Evolutionary conservation across 2,113 vertebrate genomes (phyloP).

Genomic region (Callorhinus ursinus): DNA sequence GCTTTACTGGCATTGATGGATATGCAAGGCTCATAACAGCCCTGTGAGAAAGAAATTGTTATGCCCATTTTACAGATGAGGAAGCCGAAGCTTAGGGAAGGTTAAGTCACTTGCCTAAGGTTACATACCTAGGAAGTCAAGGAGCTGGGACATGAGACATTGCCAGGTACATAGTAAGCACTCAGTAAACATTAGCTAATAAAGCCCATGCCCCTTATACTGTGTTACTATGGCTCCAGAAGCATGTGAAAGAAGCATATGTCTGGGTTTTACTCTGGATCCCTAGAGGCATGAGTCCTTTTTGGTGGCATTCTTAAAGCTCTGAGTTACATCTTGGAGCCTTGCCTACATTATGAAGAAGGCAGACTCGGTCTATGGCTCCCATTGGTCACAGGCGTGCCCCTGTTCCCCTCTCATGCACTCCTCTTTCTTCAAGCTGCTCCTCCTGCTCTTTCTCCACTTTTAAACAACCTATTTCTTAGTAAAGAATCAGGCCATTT

Average conservation of each 20-base stretch:
- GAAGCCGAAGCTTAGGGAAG: neutral
- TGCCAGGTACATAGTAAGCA: neutral
- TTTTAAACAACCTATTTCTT: slow-evolving; percentile 7
- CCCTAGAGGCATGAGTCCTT: neutral
- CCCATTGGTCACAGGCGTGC: neutral
- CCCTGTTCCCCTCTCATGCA: neutral
- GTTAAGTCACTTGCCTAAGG: neutral
- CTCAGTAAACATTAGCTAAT: neutral
- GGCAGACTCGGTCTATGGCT: neutral
- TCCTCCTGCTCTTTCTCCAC: neutral
- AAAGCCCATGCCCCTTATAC: neutral
- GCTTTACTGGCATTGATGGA: neutral
- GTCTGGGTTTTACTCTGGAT: neutral
- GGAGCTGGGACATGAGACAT: neutral
- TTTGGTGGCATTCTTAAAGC: neutral
- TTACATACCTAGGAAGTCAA: neutral
- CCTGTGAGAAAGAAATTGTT: neutral
- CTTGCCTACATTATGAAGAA: neutral
- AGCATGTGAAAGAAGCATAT: neutral
- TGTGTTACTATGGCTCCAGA: neutral
- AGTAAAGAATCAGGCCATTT: neutral
- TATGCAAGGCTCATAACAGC: neutral
- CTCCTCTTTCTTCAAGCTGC: neutral
- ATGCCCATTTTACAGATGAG: neutral
- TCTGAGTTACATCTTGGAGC: neutral